Base-by-base conservation (phyloP, 2,797 vertebrate genomes). In the Tinamus major region DNA sequence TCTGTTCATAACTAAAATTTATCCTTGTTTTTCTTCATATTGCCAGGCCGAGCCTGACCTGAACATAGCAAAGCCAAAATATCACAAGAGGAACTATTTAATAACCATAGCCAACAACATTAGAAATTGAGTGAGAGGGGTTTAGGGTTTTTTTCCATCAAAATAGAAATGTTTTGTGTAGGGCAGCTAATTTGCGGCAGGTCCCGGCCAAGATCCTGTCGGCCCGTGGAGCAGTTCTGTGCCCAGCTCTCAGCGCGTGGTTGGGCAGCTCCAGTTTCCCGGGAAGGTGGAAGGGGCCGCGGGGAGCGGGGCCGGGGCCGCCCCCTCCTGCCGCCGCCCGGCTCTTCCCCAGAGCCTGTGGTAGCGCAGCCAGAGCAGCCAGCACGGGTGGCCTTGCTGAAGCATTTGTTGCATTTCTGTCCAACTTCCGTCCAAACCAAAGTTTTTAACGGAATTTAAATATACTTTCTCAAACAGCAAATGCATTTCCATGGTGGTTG, bases 101-200 rank as follows among this genome's bases (percentile, higher is more conserved):
- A 63, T 2, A 23, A 13, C 49, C 58, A 48, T 4, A 75, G 2
- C 1, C 20, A 44, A 21, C 3, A 49, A 46, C 67, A 33, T 13
- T 26, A 48, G 4, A 39, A 67, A 53, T 23, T 9, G 2, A 2
- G 6, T 64, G 21, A 65, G 2, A 24, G 3, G 2, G 23, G 24
- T 10, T 35, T 26, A 6, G n/a, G n/a, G n/a, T n/a, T n/a, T 6
- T 42, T 37, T 63, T 14, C 2, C 2, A 26, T 29, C 8, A 27
- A 55, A 79, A 79, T 15, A 3, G 3, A 39, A 59, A n/a, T 31
- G 4, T 37, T 88, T 86, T 67, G 6, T 80, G 46, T 76, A 18
- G 10, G 19, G 62, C 13, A 2, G 49, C 56, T 67, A 18, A 62
- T 79, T 89, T 84, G 6, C 35, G 8, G 35, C 35, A 65, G 6